Percentiles rank a stretch among this genome's conserved stretches.
Conservation (phyloP, 2,113 vertebrate species). For the Psilopogon haemacephalus region DNA sequence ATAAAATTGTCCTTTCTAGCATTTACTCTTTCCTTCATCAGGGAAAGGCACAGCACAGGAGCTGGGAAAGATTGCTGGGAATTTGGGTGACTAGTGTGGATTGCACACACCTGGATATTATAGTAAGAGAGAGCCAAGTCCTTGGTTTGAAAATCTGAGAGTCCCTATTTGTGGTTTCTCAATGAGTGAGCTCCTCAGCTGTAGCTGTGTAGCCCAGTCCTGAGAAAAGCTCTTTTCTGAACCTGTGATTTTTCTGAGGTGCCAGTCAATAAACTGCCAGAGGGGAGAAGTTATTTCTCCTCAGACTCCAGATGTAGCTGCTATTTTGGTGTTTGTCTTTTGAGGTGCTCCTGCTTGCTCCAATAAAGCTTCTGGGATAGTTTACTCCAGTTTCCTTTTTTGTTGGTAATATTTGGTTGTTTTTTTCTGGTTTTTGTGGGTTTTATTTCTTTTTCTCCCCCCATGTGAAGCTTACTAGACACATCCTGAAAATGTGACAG, state of each 20-base stretch:
- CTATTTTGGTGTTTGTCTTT: background rate
- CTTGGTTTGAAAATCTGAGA: background rate
- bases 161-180: background rate
- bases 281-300: background rate
- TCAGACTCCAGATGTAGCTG: accelerated
- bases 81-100: background rate
- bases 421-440: too few species aligned
- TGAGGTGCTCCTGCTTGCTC: background rate
- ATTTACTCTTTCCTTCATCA: background rate
- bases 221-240: background rate
- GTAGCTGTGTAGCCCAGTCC: background rate
- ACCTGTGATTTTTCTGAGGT: background rate
- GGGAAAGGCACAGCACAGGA: background rate
- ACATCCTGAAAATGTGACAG: accelerated
- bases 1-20: background rate
- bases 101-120: background rate
- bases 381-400: background rate
- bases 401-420: background rate
- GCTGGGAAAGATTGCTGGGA: background rate
- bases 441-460: background rate
- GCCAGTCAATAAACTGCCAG: background rate
- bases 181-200: background rate
- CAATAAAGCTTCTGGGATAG: background rate
- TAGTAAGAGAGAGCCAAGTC: background rate
- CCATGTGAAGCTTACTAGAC: background rate